phyloP scores from a whole-genome alignment of 2,797 vertebrate genomes.

The Schizopygopsis pylzovi region DNA sequence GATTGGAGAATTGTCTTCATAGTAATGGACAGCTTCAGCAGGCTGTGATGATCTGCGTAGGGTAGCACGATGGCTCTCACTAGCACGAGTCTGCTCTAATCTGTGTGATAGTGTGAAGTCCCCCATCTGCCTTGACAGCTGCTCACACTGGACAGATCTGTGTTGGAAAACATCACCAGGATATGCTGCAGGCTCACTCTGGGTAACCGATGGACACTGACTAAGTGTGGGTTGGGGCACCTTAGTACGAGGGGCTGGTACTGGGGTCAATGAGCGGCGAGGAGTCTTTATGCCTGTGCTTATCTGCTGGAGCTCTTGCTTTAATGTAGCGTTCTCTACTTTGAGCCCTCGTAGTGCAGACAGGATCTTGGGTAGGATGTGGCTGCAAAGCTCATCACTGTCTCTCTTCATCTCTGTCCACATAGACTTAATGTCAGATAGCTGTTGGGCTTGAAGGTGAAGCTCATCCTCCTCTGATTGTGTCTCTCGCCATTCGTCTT shows the following conservation, averaged over 20 bases:
- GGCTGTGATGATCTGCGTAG: too few species aligned
- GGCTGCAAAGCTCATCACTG: neutral
- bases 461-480: neutral
- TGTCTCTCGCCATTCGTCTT: neutral
- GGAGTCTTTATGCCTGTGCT: neutral
- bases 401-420: neutral
- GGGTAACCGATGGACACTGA: neutral
- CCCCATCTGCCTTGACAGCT: too few species aligned
- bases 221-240: neutral
- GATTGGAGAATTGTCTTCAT: too few species aligned
- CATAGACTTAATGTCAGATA: constrained; percentile 1
- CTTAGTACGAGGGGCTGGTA: neutral
- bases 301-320: neutral
- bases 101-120: too few species aligned
- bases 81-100: too few species aligned
- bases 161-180: too few species aligned
- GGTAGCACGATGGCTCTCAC: too few species aligned
- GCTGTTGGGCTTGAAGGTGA: neutral
- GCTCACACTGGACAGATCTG: too few species aligned
- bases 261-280: neutral
- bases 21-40: too few species aligned
- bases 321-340: neutral
- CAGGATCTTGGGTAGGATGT: neutral
- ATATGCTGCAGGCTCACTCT: too few species aligned
- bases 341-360: neutral